Base-by-base conservation (phyloP, 2,113 vertebrate species). In the Rutilus rutilus region DNA sequence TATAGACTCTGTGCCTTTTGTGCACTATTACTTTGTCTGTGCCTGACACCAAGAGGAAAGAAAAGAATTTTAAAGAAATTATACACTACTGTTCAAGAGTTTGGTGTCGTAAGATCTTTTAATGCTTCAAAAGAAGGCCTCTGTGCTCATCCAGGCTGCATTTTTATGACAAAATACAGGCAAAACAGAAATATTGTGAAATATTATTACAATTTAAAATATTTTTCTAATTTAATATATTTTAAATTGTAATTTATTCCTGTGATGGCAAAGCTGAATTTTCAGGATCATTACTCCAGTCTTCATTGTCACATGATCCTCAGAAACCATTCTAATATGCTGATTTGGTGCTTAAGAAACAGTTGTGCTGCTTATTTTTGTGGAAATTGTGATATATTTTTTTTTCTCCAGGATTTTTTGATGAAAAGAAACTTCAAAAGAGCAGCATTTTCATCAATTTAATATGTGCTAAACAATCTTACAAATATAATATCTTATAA, bases 1-100 rank as follows among this genome's bases (percentile, higher is more conserved):
- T 60, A 11, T 59, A 59, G 25, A 52, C 30, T 57, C 23, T 80
- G 85, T 87, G 82, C 82, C 78, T 78, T 87, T 83, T 85, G 25
- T n/a, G 85, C 50, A 75, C 60, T 52, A 12, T 80, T 71, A 60
- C 79, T 73, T 17, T 52, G 6, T 42, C 12, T 33, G n/a, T 8
- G 27, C 9, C 25, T 83, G 30, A 36, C 30, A 59, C 67, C 36
- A 33, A 59, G 52, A 33, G 36, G 1, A 54, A 59, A 57, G 6
- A 23, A 57, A 57, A 8, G 3, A 8, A 8, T 57, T 21, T 2
- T 1, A 57, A 9, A 2, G 19, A 7, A 47, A 50, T 30, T 2
- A 25, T 9, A 27, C 42, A 54, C 4, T 54, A 77, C 75, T 21
- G 2, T 54, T 77, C 8, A 33, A 77, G 33, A 10, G 8, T 19